These are phyloP conservation scores for Caenorhabditis sulstoni DNA, from an alignment of 2,888 invertebrate species.

Conservation along the genomic window DNA sequence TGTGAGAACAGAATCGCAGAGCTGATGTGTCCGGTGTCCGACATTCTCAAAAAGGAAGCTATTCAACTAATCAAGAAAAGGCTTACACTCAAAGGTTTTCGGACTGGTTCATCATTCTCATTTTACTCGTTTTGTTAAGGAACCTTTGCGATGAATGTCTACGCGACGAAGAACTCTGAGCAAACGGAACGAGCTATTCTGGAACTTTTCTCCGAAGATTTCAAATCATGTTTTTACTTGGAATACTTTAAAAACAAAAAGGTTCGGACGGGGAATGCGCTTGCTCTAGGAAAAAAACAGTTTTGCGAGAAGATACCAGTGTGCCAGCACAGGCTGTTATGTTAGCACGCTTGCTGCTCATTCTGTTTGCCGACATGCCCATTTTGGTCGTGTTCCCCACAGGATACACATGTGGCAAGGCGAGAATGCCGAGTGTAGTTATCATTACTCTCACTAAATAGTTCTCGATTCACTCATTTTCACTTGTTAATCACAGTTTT, in stretches of 20 bases:
- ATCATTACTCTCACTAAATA: neutral
- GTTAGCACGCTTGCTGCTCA: neutral
- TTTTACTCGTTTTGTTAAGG: constrained; percentile 21
- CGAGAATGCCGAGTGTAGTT: neutral
- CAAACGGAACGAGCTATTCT: constrained; percentile 32
- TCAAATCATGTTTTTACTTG: constrained; percentile 58
- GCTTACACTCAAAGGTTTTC: constrained; percentile 16
- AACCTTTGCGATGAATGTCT: constrained; percentile 40
- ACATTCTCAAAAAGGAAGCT: constrained; percentile 13
- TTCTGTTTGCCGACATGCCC: constrained; percentile 25
- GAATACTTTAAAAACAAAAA: constrained; percentile 50
- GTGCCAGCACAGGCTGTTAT: constrained; percentile 6
- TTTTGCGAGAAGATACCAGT: neutral
- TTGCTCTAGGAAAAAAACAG: constrained; percentile 2
- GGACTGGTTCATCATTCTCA: neutral
- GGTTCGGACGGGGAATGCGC: constrained; percentile 18
- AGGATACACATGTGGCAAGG: constrained; percentile 7
- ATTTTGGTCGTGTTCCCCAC: constrained; percentile 30
- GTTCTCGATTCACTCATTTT: neutral
- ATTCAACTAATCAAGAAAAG: constrained; percentile 40
- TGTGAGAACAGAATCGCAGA: constrained; percentile 50
- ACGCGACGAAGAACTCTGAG: constrained; percentile 9
- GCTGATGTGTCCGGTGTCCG: constrained; percentile 48
- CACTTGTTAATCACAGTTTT: neutral
- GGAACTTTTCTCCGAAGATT: constrained; percentile 38